Evolutionary conservation across 2,113 vertebrate genomes (phyloP), one percentile per base, ranked within the genome.

Genomic region (Xyliphius kryptos): DNA sequence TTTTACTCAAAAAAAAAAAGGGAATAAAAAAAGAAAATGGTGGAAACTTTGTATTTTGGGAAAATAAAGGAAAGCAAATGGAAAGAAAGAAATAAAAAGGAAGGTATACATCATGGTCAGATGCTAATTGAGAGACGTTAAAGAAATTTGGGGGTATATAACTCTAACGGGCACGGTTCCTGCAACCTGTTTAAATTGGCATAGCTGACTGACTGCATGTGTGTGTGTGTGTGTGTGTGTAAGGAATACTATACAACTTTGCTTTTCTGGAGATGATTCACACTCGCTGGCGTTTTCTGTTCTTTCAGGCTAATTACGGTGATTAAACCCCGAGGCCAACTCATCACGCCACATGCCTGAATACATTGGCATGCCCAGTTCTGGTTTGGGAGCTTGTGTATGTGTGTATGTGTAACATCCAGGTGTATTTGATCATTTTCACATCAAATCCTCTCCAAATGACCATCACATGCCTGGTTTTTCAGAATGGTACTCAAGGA

Each of bases 111-210:
- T 15, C 11, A 5, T 9, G 32, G 66, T 69, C 64, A 72, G 51
- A 57, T 20, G 20, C n/a, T 74, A 74, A 74, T 43, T 51, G 63
- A 71, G 74, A 56, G 66, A 72, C 49, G 57, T 63, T n/a, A n/a
- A n/a, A n/a, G n/a, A n/a, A n/a, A n/a, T n/a, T n/a, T n/a, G n/a
- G n/a, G n/a, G n/a, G n/a, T n/a, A n/a, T n/a, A n/a, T n/a, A n/a
- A n/a, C n/a, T n/a, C n/a, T n/a, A 55, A 74, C 53, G 68, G 40
- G 70, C 63, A 37, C 9, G 32, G 70, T 61, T 59, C 20, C 16
- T 9, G 37, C 62, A 47, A 9, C 56, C 32, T 73, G 76, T 79
- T 79, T 79, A 50, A 66, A 57, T 79, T 80, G 77, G 79, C 79
- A 11, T 22, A 51, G 46, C n/a, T n/a, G n/a, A n/a, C n/a, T n/a